Evolutionary conservation across 1,140 invertebrate species (phyloP).

Genomic region (Aplysia californica): DNA sequence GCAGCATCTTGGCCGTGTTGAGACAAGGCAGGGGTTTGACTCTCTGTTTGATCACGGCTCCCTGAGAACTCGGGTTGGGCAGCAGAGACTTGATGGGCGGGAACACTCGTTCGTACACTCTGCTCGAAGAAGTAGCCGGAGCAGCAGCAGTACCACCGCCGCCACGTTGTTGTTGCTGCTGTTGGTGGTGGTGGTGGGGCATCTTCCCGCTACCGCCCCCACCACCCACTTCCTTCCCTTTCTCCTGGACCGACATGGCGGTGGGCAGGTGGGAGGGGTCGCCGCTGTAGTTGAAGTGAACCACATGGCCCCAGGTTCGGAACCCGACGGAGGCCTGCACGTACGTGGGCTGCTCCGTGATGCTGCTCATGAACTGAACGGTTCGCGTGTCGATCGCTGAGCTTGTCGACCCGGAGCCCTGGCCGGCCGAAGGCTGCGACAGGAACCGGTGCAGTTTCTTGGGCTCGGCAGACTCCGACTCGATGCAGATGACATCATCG

Average conservation of each 20-base stretch:
- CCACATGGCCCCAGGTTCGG: background rate
- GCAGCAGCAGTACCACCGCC: too few species aligned
- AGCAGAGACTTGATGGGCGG: conserved; percentile 15
- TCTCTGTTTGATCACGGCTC: conserved; percentile 20
- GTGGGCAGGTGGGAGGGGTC: conserved; percentile 17
- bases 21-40: background rate
- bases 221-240: too few species aligned
- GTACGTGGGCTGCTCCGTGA: conserved; percentile 3
- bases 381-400: background rate
- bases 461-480: conserved; percentile 4
- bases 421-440: background rate
- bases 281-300: conserved; percentile 22
- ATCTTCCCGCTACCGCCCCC: too few species aligned
- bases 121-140: too few species aligned
- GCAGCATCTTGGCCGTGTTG: background rate
- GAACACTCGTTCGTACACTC: conserved; percentile 19
- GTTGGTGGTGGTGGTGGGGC: too few species aligned
- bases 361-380: conserved; percentile 10
- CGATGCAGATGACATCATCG: conserved; percentile 23
- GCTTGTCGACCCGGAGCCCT: too few species aligned
- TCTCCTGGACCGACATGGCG: conserved; percentile 4
- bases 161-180: too few species aligned
- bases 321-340: conserved; percentile 4
- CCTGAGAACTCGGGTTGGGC: background rate
- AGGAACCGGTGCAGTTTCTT: background rate